Evolutionary conservation across 2,888 invertebrate genomes (phyloP), one percentile per base, ranked within the genome.

Genomic region (Pardosa pseudoannulata): DNA sequence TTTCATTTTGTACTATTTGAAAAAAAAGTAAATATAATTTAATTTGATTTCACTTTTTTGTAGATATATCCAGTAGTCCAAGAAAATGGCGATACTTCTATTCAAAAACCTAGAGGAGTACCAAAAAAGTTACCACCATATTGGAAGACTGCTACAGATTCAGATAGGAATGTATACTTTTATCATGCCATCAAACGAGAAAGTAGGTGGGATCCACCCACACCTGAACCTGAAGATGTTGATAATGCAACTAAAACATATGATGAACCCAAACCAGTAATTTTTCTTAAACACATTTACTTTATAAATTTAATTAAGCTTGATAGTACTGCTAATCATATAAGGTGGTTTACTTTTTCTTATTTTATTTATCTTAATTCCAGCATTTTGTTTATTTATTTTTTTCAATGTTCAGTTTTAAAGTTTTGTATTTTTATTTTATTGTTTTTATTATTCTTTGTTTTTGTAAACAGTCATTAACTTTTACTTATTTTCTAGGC

Each of bases 131-230:
- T 89, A 16, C 89, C 89, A 16, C 85, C 78, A 9, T 79, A 89
- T 78, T 99, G 98, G 98, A 96, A 96, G 90, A 95, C 94, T 90
- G 95, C 96, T 0, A 93, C 94, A 88, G 97, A 98, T 91, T 92
- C 93, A 1, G 95, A 95, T 76, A 98, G 98, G 0, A 94, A 97
- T 89, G 94, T 95, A 0, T 98, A 98, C 92, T 99, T 97, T 92
- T 99, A 98, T 92, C 97, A 98, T 91, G 90, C 91, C 11, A 89
- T 91, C 9, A 92, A 92, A 39, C 91, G 91, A 91, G 91, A 91
- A 89, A 92, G 92, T 1, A 92, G 92, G 89, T 92, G 92, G 92
- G 91, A 92, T 64, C 90, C 91, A 16, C 92, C 92, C 19, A 89
- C 88, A 28, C 90, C 91, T 90, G 91, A 73, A n/a, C 46, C 67